Evolutionary conservation across 2,888 invertebrate species (phyloP).

Genomic region (Amphiduros pacificus): DNA sequence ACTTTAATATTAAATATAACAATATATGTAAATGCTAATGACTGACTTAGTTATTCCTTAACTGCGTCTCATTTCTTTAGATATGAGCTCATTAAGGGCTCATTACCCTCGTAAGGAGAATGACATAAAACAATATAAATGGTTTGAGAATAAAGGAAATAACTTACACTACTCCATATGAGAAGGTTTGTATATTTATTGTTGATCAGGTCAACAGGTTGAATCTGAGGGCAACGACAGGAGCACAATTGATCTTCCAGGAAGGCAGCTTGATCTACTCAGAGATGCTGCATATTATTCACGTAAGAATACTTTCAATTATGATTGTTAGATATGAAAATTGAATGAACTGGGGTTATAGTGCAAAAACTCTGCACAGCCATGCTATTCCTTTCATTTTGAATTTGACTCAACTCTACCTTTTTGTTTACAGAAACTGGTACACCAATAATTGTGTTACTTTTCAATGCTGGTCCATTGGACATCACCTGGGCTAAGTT

Average conservation of each 20-base stretch:
- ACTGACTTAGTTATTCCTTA: no score
- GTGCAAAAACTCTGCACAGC: no score
- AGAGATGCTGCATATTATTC: constrained; percentile 35
- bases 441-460: constrained; percentile 26
- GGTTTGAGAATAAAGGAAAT: no score
- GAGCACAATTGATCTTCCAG: constrained; percentile 40
- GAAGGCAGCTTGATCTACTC: constrained; percentile 41
- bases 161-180: neutral
- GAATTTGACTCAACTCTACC: neutral
- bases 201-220: constrained; percentile 34
- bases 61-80: no score
- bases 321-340: no score
- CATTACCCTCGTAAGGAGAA: no score
- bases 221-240: constrained; percentile 48
- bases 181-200: neutral
- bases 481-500: constrained; percentile 19
- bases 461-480: constrained; percentile 32
- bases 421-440: constrained; percentile 11
- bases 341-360: no score
- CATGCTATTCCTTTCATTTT: no score
- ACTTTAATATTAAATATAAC: neutral
- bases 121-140: no score
- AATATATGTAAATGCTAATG: no score
- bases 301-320: no score
- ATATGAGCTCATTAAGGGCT: no score